Conservation (phyloP, 2,797 vertebrate genomes). For the Hylomyscus alleni region DNA sequence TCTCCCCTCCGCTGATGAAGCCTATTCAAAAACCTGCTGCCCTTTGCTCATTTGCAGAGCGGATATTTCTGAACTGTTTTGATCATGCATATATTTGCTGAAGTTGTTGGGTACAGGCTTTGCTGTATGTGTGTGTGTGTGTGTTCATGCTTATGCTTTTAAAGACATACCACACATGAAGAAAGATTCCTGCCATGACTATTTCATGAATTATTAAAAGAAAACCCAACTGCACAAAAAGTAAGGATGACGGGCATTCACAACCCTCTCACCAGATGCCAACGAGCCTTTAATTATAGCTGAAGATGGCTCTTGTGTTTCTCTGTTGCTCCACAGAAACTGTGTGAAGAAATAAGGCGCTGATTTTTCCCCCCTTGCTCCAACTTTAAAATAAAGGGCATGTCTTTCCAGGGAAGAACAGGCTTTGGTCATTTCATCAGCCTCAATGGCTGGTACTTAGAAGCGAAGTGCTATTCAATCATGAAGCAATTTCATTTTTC, state of each 20-base stretch:
- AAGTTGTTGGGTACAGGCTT: conserved; percentile 87
- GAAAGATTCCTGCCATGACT: conserved; percentile 85
- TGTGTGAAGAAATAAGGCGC: conserved; percentile 90
- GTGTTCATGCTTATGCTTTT: conserved; percentile 53
- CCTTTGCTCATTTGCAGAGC: conserved; percentile 92
- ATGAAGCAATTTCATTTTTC: conserved; percentile 79
- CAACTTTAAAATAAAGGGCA: conserved; percentile 91
- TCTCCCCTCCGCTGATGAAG: conserved; percentile 98
- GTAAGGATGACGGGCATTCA: conserved; percentile 38
- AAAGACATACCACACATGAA: conserved; percentile 77
- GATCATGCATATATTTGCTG: conserved; percentile 93
- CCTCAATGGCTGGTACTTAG: conserved; percentile 77
- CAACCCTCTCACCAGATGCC: conserved; percentile 78
- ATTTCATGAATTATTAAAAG: conserved; percentile 83
- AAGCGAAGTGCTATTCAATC: conserved; percentile 82
- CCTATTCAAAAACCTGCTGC: conserved; percentile 96
- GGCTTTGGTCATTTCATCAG: conserved; percentile 77
- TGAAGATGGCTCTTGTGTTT: conserved; percentile 88
- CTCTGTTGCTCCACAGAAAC: conserved; percentile 88
- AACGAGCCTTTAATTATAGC: conserved; percentile 91
- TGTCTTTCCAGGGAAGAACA: conserved; percentile 89
- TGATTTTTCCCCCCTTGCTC: conserved; percentile 90
- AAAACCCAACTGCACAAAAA: conserved; percentile 68
- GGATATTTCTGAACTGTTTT: conserved; percentile 91
- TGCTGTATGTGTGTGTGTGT: conserved; percentile 15